Evolutionary conservation across 2,113 vertebrate species (phyloP).

Genomic region (Setophaga petechia): DNA sequence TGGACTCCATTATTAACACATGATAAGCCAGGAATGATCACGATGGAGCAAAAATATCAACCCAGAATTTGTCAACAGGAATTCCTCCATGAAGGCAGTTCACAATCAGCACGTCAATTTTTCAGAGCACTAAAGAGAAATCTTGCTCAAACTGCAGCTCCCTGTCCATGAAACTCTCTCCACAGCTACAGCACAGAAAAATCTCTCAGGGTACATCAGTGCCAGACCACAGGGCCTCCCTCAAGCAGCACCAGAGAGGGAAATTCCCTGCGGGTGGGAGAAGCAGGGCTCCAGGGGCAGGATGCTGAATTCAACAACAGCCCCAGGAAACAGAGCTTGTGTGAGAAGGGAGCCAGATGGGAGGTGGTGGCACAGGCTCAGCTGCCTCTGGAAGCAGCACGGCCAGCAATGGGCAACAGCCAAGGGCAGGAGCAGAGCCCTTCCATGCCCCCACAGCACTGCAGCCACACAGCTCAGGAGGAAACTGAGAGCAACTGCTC

Average conservation of each 20-base stretch:
- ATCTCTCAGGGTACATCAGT: background rate
- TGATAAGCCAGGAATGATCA: background rate
- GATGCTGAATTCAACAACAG: background rate
- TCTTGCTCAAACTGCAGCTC: background rate
- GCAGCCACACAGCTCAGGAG: background rate
- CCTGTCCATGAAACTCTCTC: background rate
- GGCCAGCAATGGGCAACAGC: background rate
- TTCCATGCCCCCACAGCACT: accelerated
- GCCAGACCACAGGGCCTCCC: background rate
- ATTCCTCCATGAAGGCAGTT: background rate
- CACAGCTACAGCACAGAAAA: background rate
- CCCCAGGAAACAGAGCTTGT: background rate
- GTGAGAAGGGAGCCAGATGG: background rate
- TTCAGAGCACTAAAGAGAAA: background rate
- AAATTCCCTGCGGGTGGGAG: background rate
- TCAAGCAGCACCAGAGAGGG: accelerated
- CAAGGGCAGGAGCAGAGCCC: background rate
- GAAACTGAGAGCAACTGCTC: background rate
- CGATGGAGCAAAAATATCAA: background rate
- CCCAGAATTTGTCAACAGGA: background rate
- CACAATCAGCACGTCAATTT: background rate
- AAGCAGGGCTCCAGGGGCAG: background rate
- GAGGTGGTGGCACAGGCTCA: background rate
- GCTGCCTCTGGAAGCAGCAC: background rate
- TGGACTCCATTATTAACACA: constrained; percentile 5